Percentiles rank a stretch among this genome's conserved stretches.
Conservation (phyloP, 2,113 vertebrate species). For the Gallinago media region DNA sequence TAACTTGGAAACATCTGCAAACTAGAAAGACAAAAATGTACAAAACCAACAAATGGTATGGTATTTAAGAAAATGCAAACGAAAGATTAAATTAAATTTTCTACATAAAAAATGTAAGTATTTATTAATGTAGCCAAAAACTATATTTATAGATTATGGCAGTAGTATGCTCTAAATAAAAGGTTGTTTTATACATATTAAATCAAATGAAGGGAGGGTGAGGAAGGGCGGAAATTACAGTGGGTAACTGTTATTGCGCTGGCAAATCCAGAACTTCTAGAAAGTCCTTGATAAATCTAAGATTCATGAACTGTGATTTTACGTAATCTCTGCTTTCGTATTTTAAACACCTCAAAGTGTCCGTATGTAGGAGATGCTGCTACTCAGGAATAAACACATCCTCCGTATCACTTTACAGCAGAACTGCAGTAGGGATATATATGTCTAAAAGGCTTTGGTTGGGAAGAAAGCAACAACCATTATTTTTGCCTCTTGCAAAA, state of each 20-base stretch:
- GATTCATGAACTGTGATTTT: not conserved
- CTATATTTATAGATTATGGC: not conserved
- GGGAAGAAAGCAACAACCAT: not conserved
- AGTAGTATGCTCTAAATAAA: not conserved
- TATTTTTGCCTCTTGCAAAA: constrained; percentile 27
- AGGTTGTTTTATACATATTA: not conserved
- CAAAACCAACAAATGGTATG: not conserved
- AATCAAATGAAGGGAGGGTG: not conserved
- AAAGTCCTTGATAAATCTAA: not conserved
- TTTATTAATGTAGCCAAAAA: not conserved
- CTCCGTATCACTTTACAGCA: not conserved
- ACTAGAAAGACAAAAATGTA: not conserved
- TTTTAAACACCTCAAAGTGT: not conserved
- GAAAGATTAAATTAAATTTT: not conserved
- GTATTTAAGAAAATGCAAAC: not conserved
- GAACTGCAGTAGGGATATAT: not conserved
- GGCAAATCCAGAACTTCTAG: not conserved
- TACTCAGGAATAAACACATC: constrained; percentile 28
- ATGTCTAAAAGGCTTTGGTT: not conserved
- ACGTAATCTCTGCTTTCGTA: constrained; percentile 1
- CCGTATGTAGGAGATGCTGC: constrained; percentile 23
- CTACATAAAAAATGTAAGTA: not conserved
- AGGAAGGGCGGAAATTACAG: not conserved
- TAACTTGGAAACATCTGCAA: not conserved
- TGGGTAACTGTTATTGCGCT: not conserved